Evolutionary conservation across 2,113 vertebrate species (phyloP).

Genomic region (Genyomyrus donnyi): DNA sequence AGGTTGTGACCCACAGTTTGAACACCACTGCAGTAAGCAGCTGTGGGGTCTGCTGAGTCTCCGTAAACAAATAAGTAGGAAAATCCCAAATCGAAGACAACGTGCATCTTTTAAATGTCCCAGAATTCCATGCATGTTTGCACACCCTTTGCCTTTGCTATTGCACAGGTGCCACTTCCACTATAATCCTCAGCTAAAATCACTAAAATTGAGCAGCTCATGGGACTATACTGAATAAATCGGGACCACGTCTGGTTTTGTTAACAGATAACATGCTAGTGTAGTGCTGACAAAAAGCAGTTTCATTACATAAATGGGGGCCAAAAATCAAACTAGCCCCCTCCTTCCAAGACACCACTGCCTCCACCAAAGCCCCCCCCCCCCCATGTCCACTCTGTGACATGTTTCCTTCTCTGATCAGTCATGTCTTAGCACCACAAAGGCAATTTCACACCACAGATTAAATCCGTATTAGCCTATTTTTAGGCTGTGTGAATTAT

Average conservation of each 20-base stretch:
- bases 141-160: not conserved
- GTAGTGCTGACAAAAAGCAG: not conserved
- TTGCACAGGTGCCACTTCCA: not conserved
- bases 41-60: not conserved
- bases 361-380: not conserved
- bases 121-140: not conserved
- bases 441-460: constrained; percentile 15
- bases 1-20: not conserved
- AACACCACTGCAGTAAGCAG: not conserved
- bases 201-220: not conserved
- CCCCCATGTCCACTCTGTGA: not conserved
- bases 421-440: not conserved
- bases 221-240: not conserved
- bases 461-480: not conserved
- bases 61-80: not conserved
- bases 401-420: not conserved
- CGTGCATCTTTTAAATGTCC: not conserved
- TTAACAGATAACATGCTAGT: not conserved
- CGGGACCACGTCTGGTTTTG: not conserved
- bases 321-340: not conserved
- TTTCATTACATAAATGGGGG: not conserved
- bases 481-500: not conserved
- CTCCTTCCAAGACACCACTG: not conserved
- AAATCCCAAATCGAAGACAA: not conserved
- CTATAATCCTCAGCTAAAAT: not conserved